A percentile compares a stretch with the other conserved stretches of the same genome.
Conservation (phyloP, 2,797 vertebrate species). For the Spea hammondii region DNA sequence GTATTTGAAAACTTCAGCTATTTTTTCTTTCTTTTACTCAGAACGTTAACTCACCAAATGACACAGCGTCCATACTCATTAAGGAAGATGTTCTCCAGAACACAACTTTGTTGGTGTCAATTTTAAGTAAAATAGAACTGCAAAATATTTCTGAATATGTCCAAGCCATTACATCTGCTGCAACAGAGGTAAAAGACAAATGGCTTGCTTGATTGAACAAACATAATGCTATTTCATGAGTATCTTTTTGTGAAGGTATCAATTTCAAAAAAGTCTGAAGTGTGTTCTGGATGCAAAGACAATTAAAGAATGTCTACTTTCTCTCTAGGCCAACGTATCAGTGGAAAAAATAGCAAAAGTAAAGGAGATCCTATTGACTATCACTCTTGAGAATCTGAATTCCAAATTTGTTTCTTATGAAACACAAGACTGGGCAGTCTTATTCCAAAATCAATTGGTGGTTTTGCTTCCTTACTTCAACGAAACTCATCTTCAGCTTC, state of each 20-base stretch:
- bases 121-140: neutral
- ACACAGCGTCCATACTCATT: neutral
- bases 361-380: too few relatives aligned
- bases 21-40: neutral
- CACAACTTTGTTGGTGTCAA: neutral
- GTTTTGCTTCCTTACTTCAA: too few relatives aligned
- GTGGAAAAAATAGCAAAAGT: too few relatives aligned
- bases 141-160: neutral
- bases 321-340: neutral
- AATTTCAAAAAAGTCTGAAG: neutral
- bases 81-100: conserved; percentile 6
- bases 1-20: neutral
- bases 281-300: neutral
- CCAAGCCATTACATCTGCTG: neutral
- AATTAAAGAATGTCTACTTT: neutral
- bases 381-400: too few relatives aligned
- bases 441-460: too few relatives aligned
- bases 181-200: conserved; percentile 16
- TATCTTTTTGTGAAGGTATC: neutral
- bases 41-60: neutral
- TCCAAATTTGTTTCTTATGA: too few relatives aligned
- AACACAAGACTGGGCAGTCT: too few relatives aligned
- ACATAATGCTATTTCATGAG: neutral
- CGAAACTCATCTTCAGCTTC: too few relatives aligned
- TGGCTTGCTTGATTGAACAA: neutral